A percentile compares a stretch with the other conserved stretches of the same genome.
Conservation (phyloP, 2,113 vertebrate species). For the Vireo altiloquus region DNA sequence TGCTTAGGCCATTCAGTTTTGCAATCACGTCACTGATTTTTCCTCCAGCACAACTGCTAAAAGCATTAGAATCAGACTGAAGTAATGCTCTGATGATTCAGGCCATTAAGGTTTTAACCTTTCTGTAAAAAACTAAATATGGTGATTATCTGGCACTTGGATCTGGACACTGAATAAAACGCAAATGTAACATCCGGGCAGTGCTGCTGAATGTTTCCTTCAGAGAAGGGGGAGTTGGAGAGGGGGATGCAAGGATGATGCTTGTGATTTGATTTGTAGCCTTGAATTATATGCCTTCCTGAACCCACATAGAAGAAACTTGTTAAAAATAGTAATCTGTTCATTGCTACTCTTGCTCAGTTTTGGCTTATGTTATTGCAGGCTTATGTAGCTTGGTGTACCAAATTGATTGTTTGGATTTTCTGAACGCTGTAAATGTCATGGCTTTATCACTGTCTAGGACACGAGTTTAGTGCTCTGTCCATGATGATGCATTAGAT, state of each 20-base stretch:
- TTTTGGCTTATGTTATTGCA: not conserved
- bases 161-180: constrained; percentile 35
- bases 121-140: constrained; percentile 37
- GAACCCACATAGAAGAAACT: not conserved
- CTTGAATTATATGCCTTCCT: not conserved
- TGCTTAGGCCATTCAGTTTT: constrained; percentile 11
- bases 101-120: constrained; percentile 56
- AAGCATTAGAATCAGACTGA: constrained; percentile 38
- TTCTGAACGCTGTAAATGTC: not conserved
- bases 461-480: not conserved
- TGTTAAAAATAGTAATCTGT: not conserved
- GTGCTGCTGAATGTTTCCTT: not conserved
- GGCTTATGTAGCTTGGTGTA: not conserved
- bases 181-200: not conserved
- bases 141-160: constrained; percentile 47
- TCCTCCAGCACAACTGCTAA: not conserved
- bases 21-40: not conserved
- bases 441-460: not conserved
- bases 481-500: not conserved
- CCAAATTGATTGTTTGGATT: not conserved
- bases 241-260: not conserved
- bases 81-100: constrained; percentile 54
- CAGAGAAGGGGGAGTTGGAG: not conserved
- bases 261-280: not conserved
- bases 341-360: not conserved